Evolutionary conservation across 2,797 vertebrate genomes (phyloP).

Genomic region (Heliangelus exortis): DNA sequence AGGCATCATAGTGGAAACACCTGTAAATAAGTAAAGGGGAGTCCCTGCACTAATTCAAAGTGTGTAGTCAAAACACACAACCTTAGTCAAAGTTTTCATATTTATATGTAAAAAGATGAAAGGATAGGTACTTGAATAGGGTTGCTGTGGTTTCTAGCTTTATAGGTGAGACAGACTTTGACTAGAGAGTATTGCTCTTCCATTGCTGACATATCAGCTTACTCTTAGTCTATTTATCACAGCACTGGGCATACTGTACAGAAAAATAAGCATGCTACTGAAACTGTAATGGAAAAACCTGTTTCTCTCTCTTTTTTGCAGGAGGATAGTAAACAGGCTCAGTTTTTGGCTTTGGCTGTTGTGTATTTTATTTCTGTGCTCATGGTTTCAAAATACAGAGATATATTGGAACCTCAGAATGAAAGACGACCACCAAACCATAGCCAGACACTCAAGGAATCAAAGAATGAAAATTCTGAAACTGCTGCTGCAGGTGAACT

Average conservation of each 20-base stretch:
- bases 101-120: neutral
- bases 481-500: constrained; percentile 34
- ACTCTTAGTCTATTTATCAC: constrained; percentile 23
- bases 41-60: neutral
- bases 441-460: constrained; percentile 79
- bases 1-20: neutral
- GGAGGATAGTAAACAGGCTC: constrained; percentile 99
- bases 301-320: constrained; percentile 63
- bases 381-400: constrained; percentile 99
- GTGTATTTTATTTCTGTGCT: constrained; percentile 99
- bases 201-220: neutral
- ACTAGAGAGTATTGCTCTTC: constrained; percentile 34
- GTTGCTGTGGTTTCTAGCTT: neutral
- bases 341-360: constrained; percentile 96
- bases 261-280: constrained; percentile 7
- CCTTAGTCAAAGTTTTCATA: neutral
- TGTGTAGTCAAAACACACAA: neutral
- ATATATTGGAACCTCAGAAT: constrained; percentile 96
- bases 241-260: neutral
- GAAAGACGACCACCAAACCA: constrained; percentile 81
- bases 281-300: constrained; percentile 43
- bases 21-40: neutral
- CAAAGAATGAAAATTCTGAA: constrained; percentile 75
- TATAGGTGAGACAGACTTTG: neutral
- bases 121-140: neutral